Conservation (phyloP, 2,888 invertebrate species). For the Athalia cordata region DNA sequence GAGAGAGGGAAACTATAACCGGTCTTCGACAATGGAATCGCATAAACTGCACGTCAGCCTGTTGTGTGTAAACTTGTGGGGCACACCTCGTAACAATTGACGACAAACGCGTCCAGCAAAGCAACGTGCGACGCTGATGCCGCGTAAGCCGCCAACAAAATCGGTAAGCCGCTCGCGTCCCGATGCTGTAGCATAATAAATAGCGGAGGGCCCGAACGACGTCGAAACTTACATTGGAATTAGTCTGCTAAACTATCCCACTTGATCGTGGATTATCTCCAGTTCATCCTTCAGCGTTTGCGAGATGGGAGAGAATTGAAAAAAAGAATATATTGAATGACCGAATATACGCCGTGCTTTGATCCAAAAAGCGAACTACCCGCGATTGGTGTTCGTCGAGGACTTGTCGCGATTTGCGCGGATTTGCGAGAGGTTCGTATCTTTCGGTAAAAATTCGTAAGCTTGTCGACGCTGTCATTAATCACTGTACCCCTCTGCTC, state of each 20-base stretch:
- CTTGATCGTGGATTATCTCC: too few relatives aligned
- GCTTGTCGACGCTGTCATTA: conserved; percentile 61
- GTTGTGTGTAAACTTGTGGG: conserved; percentile 71
- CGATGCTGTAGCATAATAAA: conserved; percentile 41
- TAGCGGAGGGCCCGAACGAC: conserved; percentile 46
- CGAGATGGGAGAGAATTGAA: too few relatives aligned
- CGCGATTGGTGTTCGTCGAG: neutral
- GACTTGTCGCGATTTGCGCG: conserved; percentile 11
- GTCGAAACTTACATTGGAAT: neutral
- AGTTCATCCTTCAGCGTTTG: too few relatives aligned
- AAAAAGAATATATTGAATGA: too few relatives aligned
- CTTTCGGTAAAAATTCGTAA: conserved; percentile 55
- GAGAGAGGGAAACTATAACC: conserved; percentile 36
- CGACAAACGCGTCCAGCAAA: conserved; percentile 65
- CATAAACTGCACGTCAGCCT: conserved; percentile 68
- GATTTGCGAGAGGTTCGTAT: conserved; percentile 48
- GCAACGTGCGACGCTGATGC: conserved; percentile 20
- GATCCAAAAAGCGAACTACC: neutral
- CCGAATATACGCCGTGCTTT: neutral
- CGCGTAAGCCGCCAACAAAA: conserved; percentile 50
- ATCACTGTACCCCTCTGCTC: conserved; percentile 62
- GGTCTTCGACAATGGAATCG: conserved; percentile 63
- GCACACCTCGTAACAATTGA: conserved; percentile 67
- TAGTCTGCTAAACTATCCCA: too few relatives aligned
- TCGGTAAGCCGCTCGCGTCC: conserved; percentile 49